Evolutionary conservation across 1,140 invertebrate species (phyloP), one percentile per base, ranked within the genome.

Genomic region (Drosophila erecta): DNA sequence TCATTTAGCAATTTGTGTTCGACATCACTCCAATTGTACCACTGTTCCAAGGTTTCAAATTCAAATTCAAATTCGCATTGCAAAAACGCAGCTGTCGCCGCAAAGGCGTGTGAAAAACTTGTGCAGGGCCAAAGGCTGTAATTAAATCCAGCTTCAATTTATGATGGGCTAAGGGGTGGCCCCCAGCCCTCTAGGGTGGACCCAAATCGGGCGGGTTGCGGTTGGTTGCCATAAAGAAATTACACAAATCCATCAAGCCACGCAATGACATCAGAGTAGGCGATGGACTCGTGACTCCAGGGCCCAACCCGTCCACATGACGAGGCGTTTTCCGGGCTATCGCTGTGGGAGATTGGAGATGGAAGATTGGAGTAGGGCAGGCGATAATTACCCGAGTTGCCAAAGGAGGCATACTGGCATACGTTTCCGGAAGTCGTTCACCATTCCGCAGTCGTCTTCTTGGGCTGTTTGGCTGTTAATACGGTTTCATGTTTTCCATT

Each of bases 101-200:
- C 33, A 70, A 33, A 66, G 65, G 65, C 43, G 69, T 71, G 30
- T 38, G 49, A 54, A 55, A 62, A 73, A 62, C 62, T 69, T 24
- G 71, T 38, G 51, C 58, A 67, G 54, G 62, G 47, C 47, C 44
- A 49, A 41, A 43, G 75, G 37, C 71, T 87, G 76, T 87, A 87
- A 87, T 87, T 87, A 87, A 87, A 87, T 87, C 79, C 61, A 79
- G 60, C 71, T 79, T 83, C 79, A 81, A 83, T 87, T 87, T 87
- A 79, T 83, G 75, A 55, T 38, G 69, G 47, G 57, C 7, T 17
- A 3, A 10, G 17, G 40, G 37, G 27, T 46, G 24, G 50, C 1
- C n/a, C 40, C 12, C 24, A 30, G 30, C 30, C 30, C 2, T 30
- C 30, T 41, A 35, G 27, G 50, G 64, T 40, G 64, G 41, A 10